Percentiles rank a stretch among this genome's conserved stretches.
phyloP scores from a whole-genome alignment of 2,797 vertebrate species.

The Bradypodion pumilum region DNA sequence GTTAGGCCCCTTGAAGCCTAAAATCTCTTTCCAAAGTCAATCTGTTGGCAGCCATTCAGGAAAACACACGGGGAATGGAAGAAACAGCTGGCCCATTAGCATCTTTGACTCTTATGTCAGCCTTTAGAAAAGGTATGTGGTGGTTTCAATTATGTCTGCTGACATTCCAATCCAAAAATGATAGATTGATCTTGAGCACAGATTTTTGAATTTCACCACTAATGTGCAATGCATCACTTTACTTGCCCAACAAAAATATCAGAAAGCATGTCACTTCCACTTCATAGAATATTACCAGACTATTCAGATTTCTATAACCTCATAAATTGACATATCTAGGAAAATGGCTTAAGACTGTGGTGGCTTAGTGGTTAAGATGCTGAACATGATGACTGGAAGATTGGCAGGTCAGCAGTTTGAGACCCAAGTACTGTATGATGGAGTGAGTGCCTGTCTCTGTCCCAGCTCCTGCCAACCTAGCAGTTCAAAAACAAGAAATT shows the following conservation, averaged over 20 bases:
- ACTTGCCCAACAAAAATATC: background rate
- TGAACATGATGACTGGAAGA: no score
- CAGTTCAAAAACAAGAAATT: no score
- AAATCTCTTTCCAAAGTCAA: slow-evolving; percentile 45
- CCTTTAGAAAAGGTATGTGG: slow-evolving; percentile 23
- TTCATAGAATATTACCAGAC: background rate
- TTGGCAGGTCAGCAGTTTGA: no score
- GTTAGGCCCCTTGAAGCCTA: slow-evolving; percentile 13
- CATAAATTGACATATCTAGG: no score
- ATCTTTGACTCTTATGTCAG: slow-evolving; percentile 7
- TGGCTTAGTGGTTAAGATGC: no score
- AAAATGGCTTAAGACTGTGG: no score
- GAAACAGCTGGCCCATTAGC: slow-evolving; percentile 36
- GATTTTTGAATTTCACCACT: background rate
- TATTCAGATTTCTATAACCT: slow-evolving; percentile 5
- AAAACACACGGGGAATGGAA: slow-evolving; percentile 8
- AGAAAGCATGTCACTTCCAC: background rate
- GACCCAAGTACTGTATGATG: no score
- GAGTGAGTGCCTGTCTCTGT: no score
- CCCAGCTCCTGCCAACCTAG: no score
- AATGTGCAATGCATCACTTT: background rate
- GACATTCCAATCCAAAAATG: background rate
- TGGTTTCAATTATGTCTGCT: slow-evolving; percentile 34
- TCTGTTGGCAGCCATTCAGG: background rate
- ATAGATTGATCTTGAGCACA: background rate